These are phyloP conservation scores for Andrena chrysosceles DNA, from an alignment of 2,888 invertebrate species.

Conservation along the genomic window DNA sequence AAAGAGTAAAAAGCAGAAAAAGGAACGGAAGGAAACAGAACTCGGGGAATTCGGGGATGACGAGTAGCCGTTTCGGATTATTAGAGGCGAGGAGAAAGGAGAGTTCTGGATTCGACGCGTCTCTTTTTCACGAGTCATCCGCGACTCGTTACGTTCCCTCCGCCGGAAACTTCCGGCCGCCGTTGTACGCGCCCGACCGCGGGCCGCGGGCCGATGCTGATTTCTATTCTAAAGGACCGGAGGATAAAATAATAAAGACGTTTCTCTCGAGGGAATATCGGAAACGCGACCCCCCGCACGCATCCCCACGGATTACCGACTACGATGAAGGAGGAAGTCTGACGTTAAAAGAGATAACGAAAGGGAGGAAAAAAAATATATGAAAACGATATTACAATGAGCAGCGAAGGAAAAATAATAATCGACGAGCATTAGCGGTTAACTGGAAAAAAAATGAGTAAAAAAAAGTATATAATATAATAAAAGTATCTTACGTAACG, in stretches of 20 bases:
- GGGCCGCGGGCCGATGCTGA: not conserved
- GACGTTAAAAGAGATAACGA: constrained; percentile 23
- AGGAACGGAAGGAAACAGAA: too few species aligned
- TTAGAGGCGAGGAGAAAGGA: not conserved
- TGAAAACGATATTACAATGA: constrained; percentile 6
- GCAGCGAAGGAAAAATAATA: not conserved
- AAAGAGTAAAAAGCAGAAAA: too few species aligned
- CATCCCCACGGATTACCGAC: constrained; percentile 38
- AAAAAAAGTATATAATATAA: not conserved
- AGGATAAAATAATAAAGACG: constrained; percentile 10
- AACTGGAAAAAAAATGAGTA: constrained; percentile 18
- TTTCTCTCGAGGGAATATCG: constrained; percentile 28
- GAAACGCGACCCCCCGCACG: constrained; percentile 29
- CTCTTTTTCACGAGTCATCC: not conserved
- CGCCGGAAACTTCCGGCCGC: not conserved
- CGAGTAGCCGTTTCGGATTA: not conserved
- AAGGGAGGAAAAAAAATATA: not conserved
- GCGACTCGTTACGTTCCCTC: not conserved
- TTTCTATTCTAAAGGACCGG: constrained; percentile 4
- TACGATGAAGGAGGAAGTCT: constrained; percentile 53
- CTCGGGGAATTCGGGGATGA: too few species aligned
- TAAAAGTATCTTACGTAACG: constrained; percentile 7
- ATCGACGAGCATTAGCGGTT: constrained; percentile 37
- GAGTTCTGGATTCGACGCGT: not conserved
- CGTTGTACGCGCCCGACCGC: constrained; percentile 30